Evolutionary conservation across 2,797 vertebrate genomes (phyloP), one percentile per base, ranked within the genome.

Genomic region (Vireo griseus): DNA sequence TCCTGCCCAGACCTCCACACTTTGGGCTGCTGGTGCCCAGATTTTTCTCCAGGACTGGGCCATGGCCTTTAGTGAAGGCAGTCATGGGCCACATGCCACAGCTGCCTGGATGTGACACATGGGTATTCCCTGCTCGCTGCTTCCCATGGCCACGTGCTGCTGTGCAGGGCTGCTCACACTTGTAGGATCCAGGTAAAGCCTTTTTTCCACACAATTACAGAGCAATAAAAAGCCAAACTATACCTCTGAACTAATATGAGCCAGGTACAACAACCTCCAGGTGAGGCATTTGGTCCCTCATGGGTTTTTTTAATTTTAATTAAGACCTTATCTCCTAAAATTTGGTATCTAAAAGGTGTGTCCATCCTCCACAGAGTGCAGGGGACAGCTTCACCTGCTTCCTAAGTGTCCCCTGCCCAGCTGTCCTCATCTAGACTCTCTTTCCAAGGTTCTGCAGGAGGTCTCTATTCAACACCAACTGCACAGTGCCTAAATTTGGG

Each of bases 251-350:
- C 11, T n/a, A 69, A 65, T 16, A n/a, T 2, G 2, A 86, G 29
- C 17, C 42, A 61, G 17, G 19, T 13, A 48, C 39, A 54, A 18
- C 57, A 45, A 40, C n/a, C 16, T 71, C 18, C 40, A 40, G 5
- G 8, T 14, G 15, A 69, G 35, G 13, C 35, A 47, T 45, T 54
- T 33, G 22, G 8, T 20, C 13, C 10, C 11, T 66, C 0, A 1
- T 5, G 2, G 39, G 0, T 2, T 4, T 16, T 9, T 47, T 55
- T 6, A 3, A 1, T 1, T 31, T 51, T 71, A 19, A 72, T 6
- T 31, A 61, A 79, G 17, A 17, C 4, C n/a, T 29, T 48, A 13
- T 6, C 15, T 63, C 8, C 0, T 21, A 61, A 62, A 63, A n/a
- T 21, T n/a, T 29, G 2, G 8, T 42, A 18, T 33, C 40, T 85